A percentile compares a stretch with the other conserved stretches of the same genome.
Conservation (phyloP, 2,888 invertebrate genomes). For the Stegophylla sp. region DNA sequence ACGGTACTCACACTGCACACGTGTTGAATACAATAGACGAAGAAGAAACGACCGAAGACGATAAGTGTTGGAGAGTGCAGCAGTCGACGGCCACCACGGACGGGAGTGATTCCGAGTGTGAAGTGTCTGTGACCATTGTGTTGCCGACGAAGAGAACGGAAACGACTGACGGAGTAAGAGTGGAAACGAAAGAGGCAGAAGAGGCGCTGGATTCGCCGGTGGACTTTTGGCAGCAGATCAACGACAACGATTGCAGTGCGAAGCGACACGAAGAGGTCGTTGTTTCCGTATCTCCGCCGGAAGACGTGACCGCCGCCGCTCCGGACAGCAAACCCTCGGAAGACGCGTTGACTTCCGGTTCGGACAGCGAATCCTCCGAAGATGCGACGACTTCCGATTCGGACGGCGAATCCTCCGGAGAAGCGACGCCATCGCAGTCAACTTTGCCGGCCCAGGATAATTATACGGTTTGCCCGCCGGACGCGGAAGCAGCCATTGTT, state of each 20-base stretch:
- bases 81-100: background rate
- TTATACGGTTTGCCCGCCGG: fast-evolving
- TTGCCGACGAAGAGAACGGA: constrained; percentile 1
- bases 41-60: constrained; percentile 33
- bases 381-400: background rate
- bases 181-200: background rate
- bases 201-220: constrained; percentile 16
- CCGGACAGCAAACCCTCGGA: background rate
- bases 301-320: background rate
- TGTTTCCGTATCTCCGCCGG: constrained; percentile 57
- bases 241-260: background rate
- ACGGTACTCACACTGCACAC: background rate
- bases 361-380: background rate
- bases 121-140: constrained; percentile 37
- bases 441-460: background rate
- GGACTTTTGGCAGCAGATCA: constrained; percentile 58
- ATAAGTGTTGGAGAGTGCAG: background rate
- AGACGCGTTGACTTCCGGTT: background rate
- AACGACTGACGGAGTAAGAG: background rate
- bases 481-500: background rate
- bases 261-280: no score
- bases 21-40: constrained; percentile 45
- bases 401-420: background rate
- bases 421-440: background rate
- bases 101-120: constrained; percentile 19